Conservation (phyloP, 2,797 vertebrate genomes). For the Mareca strepera region DNA sequence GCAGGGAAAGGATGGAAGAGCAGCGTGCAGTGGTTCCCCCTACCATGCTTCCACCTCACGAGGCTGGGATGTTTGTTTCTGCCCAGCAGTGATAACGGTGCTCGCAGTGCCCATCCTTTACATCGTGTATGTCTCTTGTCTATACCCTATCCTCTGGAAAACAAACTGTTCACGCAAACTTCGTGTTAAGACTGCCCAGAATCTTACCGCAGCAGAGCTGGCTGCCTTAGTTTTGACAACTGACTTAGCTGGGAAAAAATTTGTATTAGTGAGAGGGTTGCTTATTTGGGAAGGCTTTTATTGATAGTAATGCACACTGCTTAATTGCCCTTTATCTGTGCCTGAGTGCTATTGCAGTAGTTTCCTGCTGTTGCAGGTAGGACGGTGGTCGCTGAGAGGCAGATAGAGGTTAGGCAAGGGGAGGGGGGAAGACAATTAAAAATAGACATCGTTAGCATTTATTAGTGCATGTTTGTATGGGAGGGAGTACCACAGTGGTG, state of each 20-base stretch:
- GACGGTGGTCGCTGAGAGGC: neutral
- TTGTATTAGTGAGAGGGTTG: neutral
- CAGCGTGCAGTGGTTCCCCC: neutral
- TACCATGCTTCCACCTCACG: neutral
- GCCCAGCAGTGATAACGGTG: neutral
- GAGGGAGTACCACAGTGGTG: neutral
- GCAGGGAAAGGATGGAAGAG: neutral
- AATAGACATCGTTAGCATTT: neutral
- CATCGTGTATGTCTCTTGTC: rapidly evolving
- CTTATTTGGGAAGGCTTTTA: neutral
- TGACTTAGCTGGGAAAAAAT: neutral
- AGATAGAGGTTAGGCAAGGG: neutral
- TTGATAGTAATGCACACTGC: neutral
- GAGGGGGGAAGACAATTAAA: neutral
- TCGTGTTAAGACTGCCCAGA: neutral
- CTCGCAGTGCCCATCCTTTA: neutral
- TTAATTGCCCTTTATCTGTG: neutral
- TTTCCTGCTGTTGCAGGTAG: neutral
- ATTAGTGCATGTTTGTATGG: neutral
- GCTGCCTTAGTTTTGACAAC: neutral
- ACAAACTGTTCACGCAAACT: neutral
- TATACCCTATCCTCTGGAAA: neutral
- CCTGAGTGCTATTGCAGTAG: neutral
- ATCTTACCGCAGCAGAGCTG: neutral
- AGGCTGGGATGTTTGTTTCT: neutral